Conservation (phyloP, 2,888 invertebrate genomes). For the Hirtodrosophila duncani region DNA sequence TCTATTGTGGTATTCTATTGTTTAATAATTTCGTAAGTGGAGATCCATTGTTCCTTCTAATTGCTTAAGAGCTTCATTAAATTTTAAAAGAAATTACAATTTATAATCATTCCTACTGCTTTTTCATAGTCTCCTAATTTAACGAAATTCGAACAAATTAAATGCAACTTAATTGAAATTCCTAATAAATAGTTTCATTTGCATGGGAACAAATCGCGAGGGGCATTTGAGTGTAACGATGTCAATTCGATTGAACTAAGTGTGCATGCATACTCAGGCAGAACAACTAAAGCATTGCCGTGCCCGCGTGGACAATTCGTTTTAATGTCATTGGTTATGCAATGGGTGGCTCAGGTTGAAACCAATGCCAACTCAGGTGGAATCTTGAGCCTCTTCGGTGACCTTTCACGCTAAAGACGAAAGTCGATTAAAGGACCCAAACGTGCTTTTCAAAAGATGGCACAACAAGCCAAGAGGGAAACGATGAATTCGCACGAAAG, state of each 20-base stretch:
- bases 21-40: no score
- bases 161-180: slow-evolving; percentile 27
- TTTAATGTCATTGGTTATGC: slow-evolving; percentile 38
- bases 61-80: no score
- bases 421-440: slow-evolving; percentile 17
- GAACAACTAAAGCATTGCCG: slow-evolving; percentile 3
- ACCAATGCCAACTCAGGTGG: neutral
- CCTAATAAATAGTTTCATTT: slow-evolving; percentile 30
- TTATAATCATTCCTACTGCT: no score
- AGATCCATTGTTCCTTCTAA: no score
- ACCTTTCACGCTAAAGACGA: slow-evolving; percentile 19
- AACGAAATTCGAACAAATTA: no score
- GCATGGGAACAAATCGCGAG: slow-evolving; percentile 39
- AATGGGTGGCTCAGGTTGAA: neutral
- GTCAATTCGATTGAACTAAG: slow-evolving; percentile 30
- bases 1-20: no score
- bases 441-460: no score
- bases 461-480: slow-evolving; percentile 32
- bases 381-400: slow-evolving; percentile 6
- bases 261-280: slow-evolving; percentile 51
- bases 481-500: slow-evolving; percentile 24
- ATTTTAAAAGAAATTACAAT: no score
- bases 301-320: slow-evolving; percentile 24
- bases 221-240: slow-evolving; percentile 15
- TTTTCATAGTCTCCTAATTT: no score